Evolutionary conservation across 2,113 vertebrate genomes (phyloP).

Genomic region (Meleagris gallopavo): DNA sequence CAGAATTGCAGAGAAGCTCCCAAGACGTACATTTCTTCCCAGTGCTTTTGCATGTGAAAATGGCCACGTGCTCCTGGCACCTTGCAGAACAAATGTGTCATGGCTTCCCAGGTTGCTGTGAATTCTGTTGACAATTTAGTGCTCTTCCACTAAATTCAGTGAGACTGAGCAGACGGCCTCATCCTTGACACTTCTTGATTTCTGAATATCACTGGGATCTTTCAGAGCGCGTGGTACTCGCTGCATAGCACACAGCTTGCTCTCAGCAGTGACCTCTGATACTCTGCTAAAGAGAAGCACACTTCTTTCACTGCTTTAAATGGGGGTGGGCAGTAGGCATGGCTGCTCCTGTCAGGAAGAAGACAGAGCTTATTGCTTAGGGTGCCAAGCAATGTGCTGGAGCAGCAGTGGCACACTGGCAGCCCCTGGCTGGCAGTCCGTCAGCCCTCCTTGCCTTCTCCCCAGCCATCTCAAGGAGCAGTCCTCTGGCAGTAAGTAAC

Average conservation of each 20-base stretch:
- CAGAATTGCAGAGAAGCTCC: background rate
- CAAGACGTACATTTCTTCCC: background rate
- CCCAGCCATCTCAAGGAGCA: background rate
- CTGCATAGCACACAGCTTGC: rapidly evolving
- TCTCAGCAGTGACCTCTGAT: rapidly evolving
- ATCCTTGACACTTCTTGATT: background rate
- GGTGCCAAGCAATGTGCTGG: background rate
- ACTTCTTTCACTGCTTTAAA: rapidly evolving
- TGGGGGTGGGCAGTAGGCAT: background rate
- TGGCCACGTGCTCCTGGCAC: background rate
- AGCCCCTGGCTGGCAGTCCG: no score
- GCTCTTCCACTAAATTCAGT: background rate
- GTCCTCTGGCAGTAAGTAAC: background rate
- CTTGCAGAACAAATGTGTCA: background rate
- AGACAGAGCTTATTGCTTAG: rapidly evolving
- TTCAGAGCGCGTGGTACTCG: rapidly evolving
- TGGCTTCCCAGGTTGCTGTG: no score
- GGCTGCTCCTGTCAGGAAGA: background rate
- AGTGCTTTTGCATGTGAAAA: background rate
- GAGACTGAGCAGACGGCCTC: background rate
- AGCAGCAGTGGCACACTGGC: background rate
- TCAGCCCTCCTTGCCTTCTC: background rate
- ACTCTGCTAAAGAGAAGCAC: rapidly evolving
- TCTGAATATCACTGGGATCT: background rate
- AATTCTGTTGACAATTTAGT: background rate